These are phyloP conservation scores for Poeciliopsis presidionis DNA, from an alignment of 2,797 vertebrate species.

Conservation along the genomic window DNA sequence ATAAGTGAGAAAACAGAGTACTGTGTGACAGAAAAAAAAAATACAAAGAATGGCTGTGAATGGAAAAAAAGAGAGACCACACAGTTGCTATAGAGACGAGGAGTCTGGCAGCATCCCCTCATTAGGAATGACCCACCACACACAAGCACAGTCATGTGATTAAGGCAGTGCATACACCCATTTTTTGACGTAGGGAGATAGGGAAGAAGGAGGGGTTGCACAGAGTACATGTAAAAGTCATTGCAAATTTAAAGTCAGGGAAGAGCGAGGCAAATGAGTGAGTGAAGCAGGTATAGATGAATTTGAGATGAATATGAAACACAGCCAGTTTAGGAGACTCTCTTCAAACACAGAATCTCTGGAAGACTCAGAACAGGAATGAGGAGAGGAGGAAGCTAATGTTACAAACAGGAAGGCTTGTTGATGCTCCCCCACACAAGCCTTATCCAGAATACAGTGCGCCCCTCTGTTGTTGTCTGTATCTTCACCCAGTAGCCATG, in stretches of 20 bases:
- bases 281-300: slow-evolving; percentile 67
- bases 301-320: slow-evolving; percentile 78
- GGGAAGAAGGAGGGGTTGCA: slow-evolving; percentile 47
- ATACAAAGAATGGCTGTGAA: slow-evolving; percentile 55
- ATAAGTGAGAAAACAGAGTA: slow-evolving; percentile 47
- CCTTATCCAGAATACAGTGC: slow-evolving; percentile 23
- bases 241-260: slow-evolving; percentile 70
- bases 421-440: slow-evolving; percentile 16
- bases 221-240: slow-evolving; percentile 66
- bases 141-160: slow-evolving; percentile 69
- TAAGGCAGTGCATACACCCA: slow-evolving; percentile 45
- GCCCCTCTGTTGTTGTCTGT: slow-evolving; percentile 35
- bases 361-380: slow-evolving; percentile 34
- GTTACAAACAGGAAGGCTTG: slow-evolving; percentile 31
- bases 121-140: slow-evolving; percentile 78
- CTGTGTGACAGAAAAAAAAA: slow-evolving; percentile 50
- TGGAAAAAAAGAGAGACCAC: slow-evolving; percentile 41
- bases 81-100: slow-evolving; percentile 76
- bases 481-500: slow-evolving; percentile 51
- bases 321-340: slow-evolving; percentile 49
- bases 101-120: slow-evolving; percentile 71
- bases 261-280: slow-evolving; percentile 60
- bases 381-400: slow-evolving; percentile 25
- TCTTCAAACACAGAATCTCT: slow-evolving; percentile 54
- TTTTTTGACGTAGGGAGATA: slow-evolving; percentile 49